Conservation (phyloP, 1,140 invertebrate genomes). For the Battus philenor region DNA sequence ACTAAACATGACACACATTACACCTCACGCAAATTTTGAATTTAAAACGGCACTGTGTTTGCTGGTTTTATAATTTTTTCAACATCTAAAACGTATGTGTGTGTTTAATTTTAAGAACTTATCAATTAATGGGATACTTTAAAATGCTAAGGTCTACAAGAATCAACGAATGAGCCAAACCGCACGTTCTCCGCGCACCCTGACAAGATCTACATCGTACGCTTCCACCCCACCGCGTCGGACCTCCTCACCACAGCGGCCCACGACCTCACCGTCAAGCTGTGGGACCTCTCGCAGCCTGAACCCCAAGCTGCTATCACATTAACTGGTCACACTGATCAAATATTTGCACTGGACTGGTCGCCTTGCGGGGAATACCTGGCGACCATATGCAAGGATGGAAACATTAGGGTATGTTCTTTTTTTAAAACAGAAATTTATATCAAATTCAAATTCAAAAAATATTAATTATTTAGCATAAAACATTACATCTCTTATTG, state of each 20-base stretch:
- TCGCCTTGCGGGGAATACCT: slow-evolving; percentile 90
- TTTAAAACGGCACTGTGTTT: too few relatives aligned
- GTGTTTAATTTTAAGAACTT: slow-evolving; percentile 6
- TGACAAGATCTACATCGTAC: slow-evolving; percentile 94
- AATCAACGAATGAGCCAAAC: slow-evolving; percentile 76
- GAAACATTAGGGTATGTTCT: slow-evolving; percentile 85
- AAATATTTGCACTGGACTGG: slow-evolving; percentile 95
- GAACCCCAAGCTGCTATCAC: slow-evolving; percentile 73
- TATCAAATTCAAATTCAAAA: too few relatives aligned
- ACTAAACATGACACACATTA: too few relatives aligned
- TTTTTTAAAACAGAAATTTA: too few relatives aligned
- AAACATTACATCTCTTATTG: too few relatives aligned
- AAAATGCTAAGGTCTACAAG: slow-evolving; percentile 70
- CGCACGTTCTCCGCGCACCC: slow-evolving; percentile 86
- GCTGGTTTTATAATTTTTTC: background rate
- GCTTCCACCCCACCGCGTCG: slow-evolving; percentile 92
- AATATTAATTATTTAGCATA: too few relatives aligned
- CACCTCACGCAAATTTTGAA: too few relatives aligned
- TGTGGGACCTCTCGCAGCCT: slow-evolving; percentile 58
- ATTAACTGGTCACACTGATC: slow-evolving; percentile 84
- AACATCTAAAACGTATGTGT: background rate
- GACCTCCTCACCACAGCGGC: slow-evolving; percentile 91
- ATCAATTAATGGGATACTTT: too few relatives aligned
- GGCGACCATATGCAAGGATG: slow-evolving; percentile 93
- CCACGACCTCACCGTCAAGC: slow-evolving; percentile 90